phyloP scores from a whole-genome alignment of 2,888 invertebrate genomes.

The Nebria brevicollis region DNA sequence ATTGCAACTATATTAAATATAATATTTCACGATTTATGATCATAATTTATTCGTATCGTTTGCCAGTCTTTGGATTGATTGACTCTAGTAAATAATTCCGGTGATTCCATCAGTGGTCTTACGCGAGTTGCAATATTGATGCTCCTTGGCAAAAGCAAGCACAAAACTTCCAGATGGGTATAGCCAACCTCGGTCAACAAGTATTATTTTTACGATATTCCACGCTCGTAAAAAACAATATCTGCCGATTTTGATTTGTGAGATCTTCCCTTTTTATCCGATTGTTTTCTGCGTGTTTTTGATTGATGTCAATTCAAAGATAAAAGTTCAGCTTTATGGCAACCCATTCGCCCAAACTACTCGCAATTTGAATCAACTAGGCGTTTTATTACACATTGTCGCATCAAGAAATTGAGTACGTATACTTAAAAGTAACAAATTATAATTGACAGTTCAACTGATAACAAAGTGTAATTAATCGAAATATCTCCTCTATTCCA shows the following conservation, averaged over 20 bases:
- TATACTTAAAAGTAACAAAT: no score
- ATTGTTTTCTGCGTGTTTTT: neutral
- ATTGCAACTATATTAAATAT: neutral
- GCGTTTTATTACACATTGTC: neutral
- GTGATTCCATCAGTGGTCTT: neutral
- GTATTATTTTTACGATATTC: neutral
- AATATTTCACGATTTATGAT: neutral
- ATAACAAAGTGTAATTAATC: no score
- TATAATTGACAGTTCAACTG: no score
- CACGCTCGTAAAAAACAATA: neutral
- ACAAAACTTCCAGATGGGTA: neutral
- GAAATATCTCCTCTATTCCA: no score
- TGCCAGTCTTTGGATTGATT: neutral
- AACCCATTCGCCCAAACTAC: neutral
- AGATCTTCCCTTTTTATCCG: neutral
- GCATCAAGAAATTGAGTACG: neutral
- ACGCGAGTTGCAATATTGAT: neutral
- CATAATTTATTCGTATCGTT: neutral
- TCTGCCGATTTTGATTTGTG: conserved; percentile 1
- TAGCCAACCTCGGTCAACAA: neutral
- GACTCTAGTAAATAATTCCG: neutral
- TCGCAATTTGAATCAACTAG: neutral
- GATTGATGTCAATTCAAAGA: neutral
- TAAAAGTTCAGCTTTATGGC: neutral
- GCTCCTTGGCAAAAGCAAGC: neutral